These are phyloP conservation scores for Nanger granti DNA, from an alignment of 2,113 vertebrate genomes.

Conservation along the genomic window DNA sequence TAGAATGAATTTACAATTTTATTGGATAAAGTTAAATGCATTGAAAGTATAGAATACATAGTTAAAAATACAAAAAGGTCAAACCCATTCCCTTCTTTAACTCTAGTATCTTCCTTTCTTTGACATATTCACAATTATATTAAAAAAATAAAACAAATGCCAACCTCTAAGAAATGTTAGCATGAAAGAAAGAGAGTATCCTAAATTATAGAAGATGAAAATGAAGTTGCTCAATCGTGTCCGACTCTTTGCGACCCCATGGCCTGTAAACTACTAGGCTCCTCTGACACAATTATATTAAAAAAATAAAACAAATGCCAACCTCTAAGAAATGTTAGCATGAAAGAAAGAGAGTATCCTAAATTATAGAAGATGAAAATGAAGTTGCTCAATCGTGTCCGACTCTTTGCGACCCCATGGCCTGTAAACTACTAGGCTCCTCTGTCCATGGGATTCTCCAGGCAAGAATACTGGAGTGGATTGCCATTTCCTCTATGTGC, in stretches of 20 bases:
- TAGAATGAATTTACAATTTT: neutral
- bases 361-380: neutral
- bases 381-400: no score
- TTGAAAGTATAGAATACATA: neutral
- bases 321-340: neutral
- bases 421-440: no score
- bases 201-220: neutral
- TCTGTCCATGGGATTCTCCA: no score
- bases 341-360: neutral
- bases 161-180: neutral
- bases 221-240: no score
- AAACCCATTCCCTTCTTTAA: neutral
- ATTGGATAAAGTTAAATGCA: neutral
- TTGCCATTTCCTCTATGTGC: no score
- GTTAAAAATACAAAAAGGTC: neutral
- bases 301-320: neutral
- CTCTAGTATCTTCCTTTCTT: neutral
- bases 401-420: no score
- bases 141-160: neutral
- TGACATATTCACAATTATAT: neutral
- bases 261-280: no score
- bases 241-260: no score
- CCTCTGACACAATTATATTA: neutral
- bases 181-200: neutral
- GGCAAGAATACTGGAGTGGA: no score